Percentiles rank a stretch among this genome's conserved stretches.
These are phyloP conservation scores for Xylota sylvarum DNA, from an alignment of 2,888 invertebrate genomes.

Conservation along the genomic window DNA sequence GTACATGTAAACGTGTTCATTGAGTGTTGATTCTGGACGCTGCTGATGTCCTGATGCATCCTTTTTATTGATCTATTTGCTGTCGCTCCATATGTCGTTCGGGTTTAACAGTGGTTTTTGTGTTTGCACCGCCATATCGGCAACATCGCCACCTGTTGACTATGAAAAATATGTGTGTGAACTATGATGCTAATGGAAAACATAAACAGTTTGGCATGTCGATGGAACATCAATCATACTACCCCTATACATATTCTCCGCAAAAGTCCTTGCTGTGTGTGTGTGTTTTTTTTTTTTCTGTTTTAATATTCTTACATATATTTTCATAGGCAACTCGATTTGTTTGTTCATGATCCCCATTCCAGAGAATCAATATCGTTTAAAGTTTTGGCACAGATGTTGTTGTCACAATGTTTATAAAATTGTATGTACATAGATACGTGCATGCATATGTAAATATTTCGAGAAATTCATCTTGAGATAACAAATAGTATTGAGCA, in stretches of 20 bases:
- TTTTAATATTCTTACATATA: neutral
- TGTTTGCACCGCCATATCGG: constrained; percentile 44
- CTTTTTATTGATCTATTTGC: constrained; percentile 67
- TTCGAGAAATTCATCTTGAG: too few species aligned
- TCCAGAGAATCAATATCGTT: neutral
- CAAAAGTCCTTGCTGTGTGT: neutral
- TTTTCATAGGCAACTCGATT: neutral
- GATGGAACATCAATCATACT: constrained; percentile 60
- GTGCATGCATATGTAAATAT: too few species aligned
- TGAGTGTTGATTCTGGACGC: constrained; percentile 44
- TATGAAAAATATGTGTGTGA: constrained; percentile 13
- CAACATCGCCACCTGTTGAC: constrained; percentile 59
- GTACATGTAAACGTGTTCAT: constrained; percentile 12
- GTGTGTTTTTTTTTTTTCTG: neutral
- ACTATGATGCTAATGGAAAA: constrained; percentile 60
- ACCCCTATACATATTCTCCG: neutral
- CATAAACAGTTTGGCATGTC: constrained; percentile 63
- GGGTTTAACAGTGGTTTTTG: constrained; percentile 48
- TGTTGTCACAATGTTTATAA: too few species aligned
- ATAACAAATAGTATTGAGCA: too few species aligned
- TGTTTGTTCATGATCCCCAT: neutral
- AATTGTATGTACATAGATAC: too few species aligned
- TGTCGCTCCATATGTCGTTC: constrained; percentile 27
- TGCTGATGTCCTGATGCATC: constrained; percentile 33
- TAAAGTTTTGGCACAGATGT: neutral